Percentiles rank a stretch among this genome's conserved stretches.
These are phyloP conservation scores for Tipula unca DNA, from an alignment of 2,888 invertebrate genomes.

Conservation along the genomic window DNA sequence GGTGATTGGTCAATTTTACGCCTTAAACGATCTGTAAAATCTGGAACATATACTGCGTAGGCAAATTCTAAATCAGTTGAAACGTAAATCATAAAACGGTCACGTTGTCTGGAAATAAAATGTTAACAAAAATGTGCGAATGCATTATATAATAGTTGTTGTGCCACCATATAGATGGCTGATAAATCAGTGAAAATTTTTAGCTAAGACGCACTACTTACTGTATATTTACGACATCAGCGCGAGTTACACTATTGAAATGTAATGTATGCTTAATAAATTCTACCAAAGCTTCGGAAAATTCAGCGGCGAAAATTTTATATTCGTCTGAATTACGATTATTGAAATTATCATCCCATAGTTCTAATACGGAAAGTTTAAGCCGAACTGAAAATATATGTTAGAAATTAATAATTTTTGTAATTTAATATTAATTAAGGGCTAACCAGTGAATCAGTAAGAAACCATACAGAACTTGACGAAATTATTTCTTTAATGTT, in stretches of 20 bases:
- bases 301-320: background rate
- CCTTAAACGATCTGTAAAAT: background rate
- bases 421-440: background rate
- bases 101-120: background rate
- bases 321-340: slow-evolving; percentile 21
- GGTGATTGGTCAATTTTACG: background rate
- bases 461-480: too few relatives aligned
- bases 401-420: background rate
- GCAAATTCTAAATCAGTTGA: background rate
- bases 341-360: slow-evolving; percentile 21
- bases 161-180: background rate
- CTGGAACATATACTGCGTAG: background rate
- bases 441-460: too few relatives aligned
- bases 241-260: background rate
- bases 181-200: background rate
- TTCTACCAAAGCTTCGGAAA: background rate
- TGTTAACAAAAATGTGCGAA: background rate
- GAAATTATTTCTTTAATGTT: too few relatives aligned
- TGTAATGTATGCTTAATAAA: background rate
- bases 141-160: background rate
- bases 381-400: slow-evolving; percentile 21
- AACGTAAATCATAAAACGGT: background rate
- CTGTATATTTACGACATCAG: background rate
- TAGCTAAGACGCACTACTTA: background rate
- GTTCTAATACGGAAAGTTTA: slow-evolving; percentile 1